phyloP scores from a whole-genome alignment of 2,888 invertebrate genomes.

The Thelaira solivaga region DNA sequence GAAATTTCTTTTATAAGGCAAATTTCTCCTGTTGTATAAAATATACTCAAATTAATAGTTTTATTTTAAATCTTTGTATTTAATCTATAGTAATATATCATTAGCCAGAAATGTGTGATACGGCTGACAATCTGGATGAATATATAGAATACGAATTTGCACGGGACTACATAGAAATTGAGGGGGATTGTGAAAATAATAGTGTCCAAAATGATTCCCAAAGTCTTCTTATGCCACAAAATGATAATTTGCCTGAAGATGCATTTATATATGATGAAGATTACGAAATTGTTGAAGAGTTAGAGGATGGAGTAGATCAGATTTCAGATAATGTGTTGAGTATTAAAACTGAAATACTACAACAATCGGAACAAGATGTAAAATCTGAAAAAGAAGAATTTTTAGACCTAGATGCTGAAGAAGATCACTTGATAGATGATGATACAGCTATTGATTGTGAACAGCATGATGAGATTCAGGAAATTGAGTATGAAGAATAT shows the following conservation, averaged over 20 bases:
- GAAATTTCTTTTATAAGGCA: constrained; percentile 8
- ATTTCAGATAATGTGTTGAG: constrained; percentile 4
- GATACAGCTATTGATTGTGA: constrained; percentile 14
- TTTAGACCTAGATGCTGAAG: constrained; percentile 48
- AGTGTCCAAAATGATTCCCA: background rate
- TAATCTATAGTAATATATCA: constrained; percentile 15
- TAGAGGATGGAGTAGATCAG: constrained; percentile 47
- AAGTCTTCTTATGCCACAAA: background rate
- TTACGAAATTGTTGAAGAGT: constrained; percentile 63
- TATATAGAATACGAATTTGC: constrained; percentile 69
- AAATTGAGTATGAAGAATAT: constrained; percentile 46
- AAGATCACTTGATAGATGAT: constrained; percentile 46
- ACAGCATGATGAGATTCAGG: constrained; percentile 16
- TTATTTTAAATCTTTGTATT: background rate
- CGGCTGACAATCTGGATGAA: constrained; percentile 68
- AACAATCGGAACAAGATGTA: constrained; percentile 27
- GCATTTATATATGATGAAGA: constrained; percentile 52
- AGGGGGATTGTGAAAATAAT: constrained; percentile 34
- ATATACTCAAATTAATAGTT: background rate
- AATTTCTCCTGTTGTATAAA: background rate
- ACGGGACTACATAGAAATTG: constrained; percentile 61
- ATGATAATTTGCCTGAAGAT: constrained; percentile 29
- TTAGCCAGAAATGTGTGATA: constrained; percentile 57
- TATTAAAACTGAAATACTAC: constrained; percentile 43
- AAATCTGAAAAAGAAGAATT: constrained; percentile 52